Base-by-base conservation (phyloP, 1,140 invertebrate species). In the Dendroctonus ponderosae region DNA sequence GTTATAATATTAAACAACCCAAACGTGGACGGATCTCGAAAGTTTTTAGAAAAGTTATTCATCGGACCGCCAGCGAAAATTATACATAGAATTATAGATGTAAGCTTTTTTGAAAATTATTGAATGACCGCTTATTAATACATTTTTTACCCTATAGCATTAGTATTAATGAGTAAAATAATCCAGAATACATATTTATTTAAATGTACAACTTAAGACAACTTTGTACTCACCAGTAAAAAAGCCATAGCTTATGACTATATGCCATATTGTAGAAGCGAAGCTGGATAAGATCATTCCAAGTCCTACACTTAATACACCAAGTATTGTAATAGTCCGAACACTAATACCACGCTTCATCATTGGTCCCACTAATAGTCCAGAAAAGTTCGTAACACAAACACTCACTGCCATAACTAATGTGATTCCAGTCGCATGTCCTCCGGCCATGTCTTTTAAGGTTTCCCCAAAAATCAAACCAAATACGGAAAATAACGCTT, bases 401-500 rank as follows among this genome's bases (percentile, higher is more conserved):
- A 88, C 83, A 74, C 87, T 85, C 1, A 87, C 80, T 76, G 87
- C 87, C 68, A 87, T 82, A 15, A 91, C 87, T n/a, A 89, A 68
- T 0, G 88, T 85, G 0, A 86, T 84, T n/a, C 85, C 85, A 5
- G 66, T 67, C 3, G 85, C 84, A 0, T 88, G 89, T n/a, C 81
- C 82, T 26, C 86, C 80, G 1, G 85, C 80, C 77, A 90, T 84
- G 0, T 82, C 79, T 62, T 82, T 77, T 42, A 90, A 77, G 49
- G 85, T 81, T 65, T 86, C 85, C 64, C 86, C 85, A 70, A 89
- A 91, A 41, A 90, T 78, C 12, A 90, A 79, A 48, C 88, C 87
- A 75, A 89, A 90, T 2, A 89, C 82, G 4, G 87, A 89, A 61
- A 89, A 82, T 72, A 90, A 82, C 1, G 88, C 88, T 77, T 89